Conservation (phyloP, 2,113 vertebrate species). For the Lepidothrix coronata region DNA sequence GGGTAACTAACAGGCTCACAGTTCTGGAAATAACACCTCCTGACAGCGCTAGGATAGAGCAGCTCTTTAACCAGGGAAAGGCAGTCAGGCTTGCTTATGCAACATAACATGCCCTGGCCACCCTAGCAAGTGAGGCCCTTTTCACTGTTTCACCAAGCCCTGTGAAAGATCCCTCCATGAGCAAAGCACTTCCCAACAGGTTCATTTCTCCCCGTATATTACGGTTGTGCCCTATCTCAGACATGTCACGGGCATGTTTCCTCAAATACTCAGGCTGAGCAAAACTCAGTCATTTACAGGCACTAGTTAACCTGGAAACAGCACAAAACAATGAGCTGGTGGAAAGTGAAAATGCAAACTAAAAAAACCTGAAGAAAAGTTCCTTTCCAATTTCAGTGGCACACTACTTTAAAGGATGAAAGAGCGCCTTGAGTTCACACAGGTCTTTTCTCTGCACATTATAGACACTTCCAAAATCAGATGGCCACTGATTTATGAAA, state of each 20-base stretch:
- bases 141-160: neutral
- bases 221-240: rapidly evolving
- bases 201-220: neutral
- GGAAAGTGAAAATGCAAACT: neutral
- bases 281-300: neutral
- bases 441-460: neutral
- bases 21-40: constrained; percentile 51
- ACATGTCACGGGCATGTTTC: neutral
- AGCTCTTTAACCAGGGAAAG: constrained; percentile 16
- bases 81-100: constrained; percentile 13
- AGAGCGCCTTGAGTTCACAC: neutral
- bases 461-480: neutral
- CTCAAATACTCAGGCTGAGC: neutral
- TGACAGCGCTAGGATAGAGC: constrained; percentile 34
- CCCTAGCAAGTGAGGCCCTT: neutral
- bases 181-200: neutral
- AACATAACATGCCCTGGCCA: constrained; percentile 9
- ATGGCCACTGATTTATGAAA: neutral
- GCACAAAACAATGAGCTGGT: neutral
- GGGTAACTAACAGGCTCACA: constrained; percentile 39
- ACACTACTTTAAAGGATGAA: neutral
- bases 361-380: neutral
- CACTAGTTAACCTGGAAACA: neutral
- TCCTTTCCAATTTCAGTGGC: neutral
- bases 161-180: neutral